Evolutionary conservation across 2,888 invertebrate genomes (phyloP), one percentile per base, ranked within the genome.

Genomic region (Eilema caniola): DNA sequence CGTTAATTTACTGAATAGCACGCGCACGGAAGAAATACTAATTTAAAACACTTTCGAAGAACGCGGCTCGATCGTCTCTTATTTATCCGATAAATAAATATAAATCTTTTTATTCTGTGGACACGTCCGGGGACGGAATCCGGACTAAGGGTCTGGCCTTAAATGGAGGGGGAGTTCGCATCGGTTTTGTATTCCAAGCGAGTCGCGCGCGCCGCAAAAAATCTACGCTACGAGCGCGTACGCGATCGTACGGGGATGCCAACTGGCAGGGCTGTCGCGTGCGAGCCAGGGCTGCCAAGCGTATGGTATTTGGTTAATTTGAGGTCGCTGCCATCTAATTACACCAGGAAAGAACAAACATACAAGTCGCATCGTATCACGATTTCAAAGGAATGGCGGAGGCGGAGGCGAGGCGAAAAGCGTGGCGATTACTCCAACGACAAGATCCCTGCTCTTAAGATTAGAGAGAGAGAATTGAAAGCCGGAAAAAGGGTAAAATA

Each of bases 111-210:
- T 93, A 90, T 92, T 93, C 91, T 90, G 88, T 86, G 88, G 89
- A 90, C 93, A 92, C 92, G 93, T 92, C 88, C 90, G 85, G 83
- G 80, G 80, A 81, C 81, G 93, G 94, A 93, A 95, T 95, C 94
- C 91, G 86, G 84, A 91, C 89, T 89, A 90, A 91, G 91, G 90
- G 89, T 86, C 89, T 81, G 77, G 67, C 94, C 94, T 75, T 94
- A 93, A 88, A 94, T 83, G 94, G 95, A 74, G 80, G 88, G 91
- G 92, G 92, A 89, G 90, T 90, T 89, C 91, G 89, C 85, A 85
- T 82, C 76, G 85, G 85, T 88, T 93, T 93, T 87, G 89, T 92
- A 93, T 93, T 89, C 92, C 86, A 78, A 76, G 74, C 87, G 85
- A 85, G 89, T 83, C 85, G 85, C 86, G 84, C 78, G 84, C 85